phyloP scores from a whole-genome alignment of 2,113 vertebrate genomes.

The Acrocephalus kingi region DNA sequence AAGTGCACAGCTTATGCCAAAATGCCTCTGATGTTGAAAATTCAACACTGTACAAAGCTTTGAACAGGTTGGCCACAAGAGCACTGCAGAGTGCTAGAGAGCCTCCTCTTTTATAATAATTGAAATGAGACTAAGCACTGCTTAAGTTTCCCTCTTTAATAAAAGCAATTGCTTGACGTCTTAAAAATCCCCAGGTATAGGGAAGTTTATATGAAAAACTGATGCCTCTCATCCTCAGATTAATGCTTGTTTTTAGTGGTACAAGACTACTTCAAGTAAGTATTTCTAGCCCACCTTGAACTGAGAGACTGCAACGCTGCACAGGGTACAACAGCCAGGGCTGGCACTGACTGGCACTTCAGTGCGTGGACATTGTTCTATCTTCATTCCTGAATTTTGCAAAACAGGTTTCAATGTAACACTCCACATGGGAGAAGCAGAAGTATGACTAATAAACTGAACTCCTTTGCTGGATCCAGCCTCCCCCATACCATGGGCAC shows the following conservation, averaged over 20 bases:
- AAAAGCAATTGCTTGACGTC: neutral
- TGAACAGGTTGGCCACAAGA: neutral
- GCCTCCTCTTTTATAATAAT: neutral
- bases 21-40: neutral
- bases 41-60: neutral
- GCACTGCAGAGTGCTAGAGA: neutral
- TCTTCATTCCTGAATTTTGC: neutral
- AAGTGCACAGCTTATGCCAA: neutral
- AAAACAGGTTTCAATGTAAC: neutral
- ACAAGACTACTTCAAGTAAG: neutral
- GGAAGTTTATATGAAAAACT: neutral
- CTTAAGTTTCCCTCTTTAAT: neutral
- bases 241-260: neutral
- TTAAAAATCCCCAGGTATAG: neutral
- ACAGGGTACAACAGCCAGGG: neutral
- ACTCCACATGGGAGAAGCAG: neutral
- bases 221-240: neutral
- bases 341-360: neutral
- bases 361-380: fast-evolving
- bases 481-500: fast-evolving
- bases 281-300: neutral
- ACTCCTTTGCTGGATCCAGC: neutral
- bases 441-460: neutral
- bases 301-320: neutral
- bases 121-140: neutral